Evolutionary conservation across 2,113 vertebrate species (phyloP).

Genomic region (Ranitomeya variabilis): DNA sequence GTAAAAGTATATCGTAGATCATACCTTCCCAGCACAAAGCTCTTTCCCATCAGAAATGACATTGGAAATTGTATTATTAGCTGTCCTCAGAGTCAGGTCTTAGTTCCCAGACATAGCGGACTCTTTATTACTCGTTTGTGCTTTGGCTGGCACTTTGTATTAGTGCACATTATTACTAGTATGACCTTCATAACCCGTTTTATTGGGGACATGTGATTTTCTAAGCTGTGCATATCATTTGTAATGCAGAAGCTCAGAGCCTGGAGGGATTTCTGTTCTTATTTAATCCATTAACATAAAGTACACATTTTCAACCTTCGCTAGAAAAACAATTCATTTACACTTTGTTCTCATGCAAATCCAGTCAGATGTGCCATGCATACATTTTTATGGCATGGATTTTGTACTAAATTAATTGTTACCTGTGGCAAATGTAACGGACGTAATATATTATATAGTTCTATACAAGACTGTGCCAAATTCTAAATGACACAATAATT

Average conservation of each 20-base stretch:
- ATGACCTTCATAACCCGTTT: slow-evolving; percentile 43
- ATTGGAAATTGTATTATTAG: not conserved
- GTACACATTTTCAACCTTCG: slow-evolving; percentile 44
- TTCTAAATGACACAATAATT: not conserved
- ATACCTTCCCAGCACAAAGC: not conserved
- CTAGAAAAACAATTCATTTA: slow-evolving; percentile 26
- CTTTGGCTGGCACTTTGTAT: slow-evolving; percentile 25
- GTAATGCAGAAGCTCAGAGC: slow-evolving; percentile 40
- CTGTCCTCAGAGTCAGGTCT: slow-evolving; percentile 7
- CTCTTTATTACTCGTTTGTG: slow-evolving; percentile 19
- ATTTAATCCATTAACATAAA: slow-evolving; percentile 51
- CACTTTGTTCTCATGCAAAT: slow-evolving; percentile 42
- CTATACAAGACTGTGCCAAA: not conserved
- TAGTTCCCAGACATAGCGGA: not conserved
- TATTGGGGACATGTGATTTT: slow-evolving; percentile 55
- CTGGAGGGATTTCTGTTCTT: slow-evolving; percentile 54
- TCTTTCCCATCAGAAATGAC: not conserved
- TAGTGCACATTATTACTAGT: slow-evolving; percentile 10
- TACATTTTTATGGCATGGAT: not conserved
- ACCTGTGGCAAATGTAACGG: not conserved
- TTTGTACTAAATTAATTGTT: not conserved
- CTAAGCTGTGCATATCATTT: slow-evolving; percentile 39
- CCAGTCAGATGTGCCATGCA: slow-evolving; percentile 22
- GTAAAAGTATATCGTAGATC: not conserved
- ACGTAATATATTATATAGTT: not conserved